Percentiles rank a stretch among this genome's conserved stretches.
Evolutionary conservation across 2,797 vertebrate genomes (phyloP).

Genomic region (Phaenicophaeus curvirostris): DNA sequence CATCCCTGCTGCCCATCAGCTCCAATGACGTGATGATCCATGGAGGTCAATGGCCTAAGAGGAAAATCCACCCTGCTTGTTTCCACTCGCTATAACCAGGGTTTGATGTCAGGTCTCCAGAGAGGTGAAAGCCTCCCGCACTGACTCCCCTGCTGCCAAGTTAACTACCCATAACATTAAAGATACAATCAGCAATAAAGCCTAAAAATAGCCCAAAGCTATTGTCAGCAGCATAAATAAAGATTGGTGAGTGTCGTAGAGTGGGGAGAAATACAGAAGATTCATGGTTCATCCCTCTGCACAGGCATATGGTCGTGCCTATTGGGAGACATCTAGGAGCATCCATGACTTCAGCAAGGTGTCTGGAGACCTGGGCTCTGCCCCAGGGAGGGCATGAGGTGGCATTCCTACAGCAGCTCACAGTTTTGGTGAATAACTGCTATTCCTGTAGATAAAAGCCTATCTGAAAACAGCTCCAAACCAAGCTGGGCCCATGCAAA

Average conservation of each 20-base stretch:
- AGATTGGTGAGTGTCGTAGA: background rate
- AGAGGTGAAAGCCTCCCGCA: background rate
- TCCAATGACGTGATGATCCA: background rate
- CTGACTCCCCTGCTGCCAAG: conserved; percentile 35
- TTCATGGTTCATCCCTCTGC: conserved; percentile 38
- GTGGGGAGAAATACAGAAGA: background rate
- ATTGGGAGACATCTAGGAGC: background rate
- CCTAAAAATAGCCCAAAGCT: conserved; percentile 57
- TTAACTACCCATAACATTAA: conserved; percentile 60
- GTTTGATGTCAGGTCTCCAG: background rate
- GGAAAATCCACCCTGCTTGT: background rate
- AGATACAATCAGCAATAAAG: conserved; percentile 56
- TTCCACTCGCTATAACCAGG: background rate
- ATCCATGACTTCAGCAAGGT: rapidly evolving
- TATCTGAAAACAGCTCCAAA: background rate
- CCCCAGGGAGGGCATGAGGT: rapidly evolving
- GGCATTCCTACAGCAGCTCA: background rate
- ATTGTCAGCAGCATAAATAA: conserved; percentile 37
- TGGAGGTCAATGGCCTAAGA: background rate
- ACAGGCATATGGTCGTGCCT: background rate
- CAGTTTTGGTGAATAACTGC: background rate
- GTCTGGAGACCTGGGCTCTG: background rate
- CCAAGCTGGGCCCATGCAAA: background rate
- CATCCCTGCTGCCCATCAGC: background rate
- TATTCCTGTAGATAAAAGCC: background rate